Base-by-base conservation (phyloP, 30 jellyfish, hydroid and myxozoan species). In the Aurelia aurita complex sp. Pacific region DNA sequence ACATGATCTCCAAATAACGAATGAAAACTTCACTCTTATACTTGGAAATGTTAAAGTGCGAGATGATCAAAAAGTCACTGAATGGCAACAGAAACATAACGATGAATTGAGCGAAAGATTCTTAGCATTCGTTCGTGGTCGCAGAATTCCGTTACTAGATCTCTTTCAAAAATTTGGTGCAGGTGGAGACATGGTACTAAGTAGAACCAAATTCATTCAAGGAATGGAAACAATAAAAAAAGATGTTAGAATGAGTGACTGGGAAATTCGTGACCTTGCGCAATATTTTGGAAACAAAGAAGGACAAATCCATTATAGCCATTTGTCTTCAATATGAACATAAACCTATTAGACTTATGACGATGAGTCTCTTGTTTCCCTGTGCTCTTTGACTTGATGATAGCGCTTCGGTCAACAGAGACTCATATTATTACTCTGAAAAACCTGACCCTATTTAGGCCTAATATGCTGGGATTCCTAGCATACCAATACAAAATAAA, bases 111-210 rank as follows among this genome's bases (percentile, higher is more conserved):
- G 89, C 61, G 89, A 79, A 35, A 64, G 78, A 19, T 79, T 79
- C 60, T 43, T 79, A 6, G 89, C 80, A 10, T 79, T 57, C 73
- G 79, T 79, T 11, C 89, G 81, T 5, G 89, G 89, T 33, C 54
- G 80, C 17, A 46, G 89, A 18, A 64, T 79, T 5, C 43, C 67
- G 36, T 63, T 79, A 79, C 52, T 79, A 75, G 89, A 79, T 43
- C 15, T 79, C 15, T 79, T 79, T 12, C 89, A 79, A 50, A 64
- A 65, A 79, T 79, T 79, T 64, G 89, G 89, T 10, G 89, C 89
- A 11, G 67, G 75, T 74, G 89, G 89, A 4, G 89, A 79, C 53
- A 32, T 79, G 73, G 89, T 79, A 52, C 36, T 79, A 55, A 79
- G 80, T 60, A 79, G 67, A 11, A 79, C 38, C 50, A 79, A 64